A percentile compares a stretch with the other conserved stretches of the same genome.
phyloP scores from a whole-genome alignment of 2,797 vertebrate genomes.

The Xiphophorus birchmanni region DNA sequence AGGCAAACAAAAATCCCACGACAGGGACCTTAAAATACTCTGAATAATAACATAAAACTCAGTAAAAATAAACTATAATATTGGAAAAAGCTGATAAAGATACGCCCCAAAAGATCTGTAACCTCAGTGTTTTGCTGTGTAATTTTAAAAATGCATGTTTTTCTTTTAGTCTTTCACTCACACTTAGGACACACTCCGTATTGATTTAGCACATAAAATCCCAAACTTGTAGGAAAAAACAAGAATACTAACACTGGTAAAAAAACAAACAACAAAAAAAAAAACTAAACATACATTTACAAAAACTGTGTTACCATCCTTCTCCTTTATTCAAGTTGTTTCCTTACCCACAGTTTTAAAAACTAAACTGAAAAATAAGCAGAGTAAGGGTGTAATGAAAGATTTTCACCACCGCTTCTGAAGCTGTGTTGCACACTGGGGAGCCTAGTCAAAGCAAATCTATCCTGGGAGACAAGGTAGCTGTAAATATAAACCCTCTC shows the following conservation, averaged over 20 bases:
- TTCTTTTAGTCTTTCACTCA: neutral
- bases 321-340: conserved; percentile 9
- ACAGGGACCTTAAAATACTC: too few species aligned
- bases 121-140: neutral
- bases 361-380: conserved; percentile 18
- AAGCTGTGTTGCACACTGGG: conserved; percentile 42
- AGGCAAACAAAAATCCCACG: too few species aligned
- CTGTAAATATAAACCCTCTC: conserved; percentile 34
- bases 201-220: neutral
- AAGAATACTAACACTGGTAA: neutral
- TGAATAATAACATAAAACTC: neutral
- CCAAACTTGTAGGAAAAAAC: neutral
- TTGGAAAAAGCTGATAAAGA: neutral
- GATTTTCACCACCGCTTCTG: conserved; percentile 32
- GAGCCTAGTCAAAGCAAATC: conserved; percentile 42
- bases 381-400: conserved; percentile 18
- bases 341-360: conserved; percentile 27
- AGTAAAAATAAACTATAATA: neutral
- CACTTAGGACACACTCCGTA: neutral
- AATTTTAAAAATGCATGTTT: neutral
- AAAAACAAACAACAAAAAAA: neutral
- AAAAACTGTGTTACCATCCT: conserved; percentile 1
- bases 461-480: conserved; percentile 28
- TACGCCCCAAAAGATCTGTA: neutral
- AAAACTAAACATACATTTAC: neutral